These are phyloP conservation scores for Dichetophora obliterata DNA, from an alignment of 2,888 invertebrate genomes.

Conservation along the genomic window DNA sequence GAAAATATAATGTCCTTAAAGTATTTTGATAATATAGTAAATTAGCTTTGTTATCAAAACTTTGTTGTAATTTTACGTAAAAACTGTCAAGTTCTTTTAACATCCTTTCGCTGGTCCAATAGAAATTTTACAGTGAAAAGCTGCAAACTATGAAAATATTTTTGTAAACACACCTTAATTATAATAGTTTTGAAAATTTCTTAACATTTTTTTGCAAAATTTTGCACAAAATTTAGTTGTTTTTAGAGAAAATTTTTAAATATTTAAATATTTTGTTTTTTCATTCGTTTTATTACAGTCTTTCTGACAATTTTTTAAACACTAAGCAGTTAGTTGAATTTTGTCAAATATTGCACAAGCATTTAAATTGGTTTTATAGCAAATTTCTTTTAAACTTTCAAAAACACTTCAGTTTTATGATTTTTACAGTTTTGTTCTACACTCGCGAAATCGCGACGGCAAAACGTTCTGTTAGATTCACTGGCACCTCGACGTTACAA, in stretches of 20 bases:
- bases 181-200: not conserved
- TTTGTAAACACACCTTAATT: not conserved
- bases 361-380: not conserved
- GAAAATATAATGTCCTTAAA: no score
- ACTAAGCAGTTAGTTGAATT: not conserved
- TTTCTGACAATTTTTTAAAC: not conserved
- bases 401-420: slow-evolving; percentile 3
- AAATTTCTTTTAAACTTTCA: not conserved
- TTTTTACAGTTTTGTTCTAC: not conserved
- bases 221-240: not conserved
- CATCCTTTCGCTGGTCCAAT: no score
- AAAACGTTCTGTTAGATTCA: slow-evolving; percentile 8
- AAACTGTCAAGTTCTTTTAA: no score
- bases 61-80: no score
- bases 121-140: slow-evolving; percentile 6
- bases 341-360: not conserved
- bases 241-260: not conserved
- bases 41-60: no score
- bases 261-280: not conserved
- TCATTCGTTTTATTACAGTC: not conserved
- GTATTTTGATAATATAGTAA: no score
- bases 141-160: not conserved
- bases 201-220: not conserved
- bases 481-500: slow-evolving; percentile 14
- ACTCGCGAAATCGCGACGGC: slow-evolving; percentile 24